Evolutionary conservation across 2,797 vertebrate species (phyloP), one percentile per base, ranked within the genome.

Genomic region (Oryzias sinensis): DNA sequence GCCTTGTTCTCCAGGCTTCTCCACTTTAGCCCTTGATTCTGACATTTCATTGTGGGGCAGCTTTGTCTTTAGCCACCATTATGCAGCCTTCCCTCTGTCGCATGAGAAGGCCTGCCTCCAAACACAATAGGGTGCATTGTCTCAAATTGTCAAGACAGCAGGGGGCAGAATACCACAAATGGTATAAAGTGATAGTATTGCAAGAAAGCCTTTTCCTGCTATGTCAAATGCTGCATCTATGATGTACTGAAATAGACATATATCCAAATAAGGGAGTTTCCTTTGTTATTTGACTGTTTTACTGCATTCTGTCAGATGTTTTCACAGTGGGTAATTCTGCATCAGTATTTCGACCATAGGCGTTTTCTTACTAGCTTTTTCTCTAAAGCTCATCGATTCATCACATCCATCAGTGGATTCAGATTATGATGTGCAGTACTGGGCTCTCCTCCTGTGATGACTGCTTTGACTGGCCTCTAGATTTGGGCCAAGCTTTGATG

Each of bases 401-500:
- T 80, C 50, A 14, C 53, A 56, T 56, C 50, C 57, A 62, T 62
- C 50, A 56, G 62, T 43, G 59, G 58, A 59, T 22, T 22, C 20
- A 64, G 70, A 77, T 70, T 47, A 64, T 66, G 70, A 74, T 65
- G 58, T 65, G 68, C 43, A 33, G 33, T 33, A 18, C 24, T 59
- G 47, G 63, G 47, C 72, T 72, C 53, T 77, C 61, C 53, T 53
- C 58, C 56, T 59, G 63, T 62, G 73, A 79, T 81, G 81, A 82
- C 77, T 70, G 75, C 77, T 71, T 68, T 80, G 62, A 81, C 81
- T 78, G 84, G 73, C 82, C 84, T 83, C 81, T 73, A 84, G 80
- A 83, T 85, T 78, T 79, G 71, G 81, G 82, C 76, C 81, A 65
- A 49, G 57, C 75, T 85, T 79, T 82, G 78, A 83, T 83, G 87